A percentile compares a stretch with the other conserved stretches of the same genome.
These are phyloP conservation scores for Xestia xanthographa DNA, from an alignment of 2,888 invertebrate species.

Conservation along the genomic window DNA sequence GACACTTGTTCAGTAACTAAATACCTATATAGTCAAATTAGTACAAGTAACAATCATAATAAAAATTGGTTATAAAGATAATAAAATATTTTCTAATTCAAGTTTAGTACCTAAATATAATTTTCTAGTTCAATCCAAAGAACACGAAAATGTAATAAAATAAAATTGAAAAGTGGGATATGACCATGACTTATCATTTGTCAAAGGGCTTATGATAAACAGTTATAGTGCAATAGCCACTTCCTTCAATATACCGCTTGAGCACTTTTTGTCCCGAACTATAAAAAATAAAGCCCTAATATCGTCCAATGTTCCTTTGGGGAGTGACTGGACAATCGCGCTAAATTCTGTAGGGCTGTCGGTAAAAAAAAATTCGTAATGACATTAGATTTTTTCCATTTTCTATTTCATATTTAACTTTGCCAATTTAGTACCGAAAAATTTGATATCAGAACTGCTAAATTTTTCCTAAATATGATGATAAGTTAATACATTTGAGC, in stretches of 20 bases:
- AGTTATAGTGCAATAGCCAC: conserved; percentile 81
- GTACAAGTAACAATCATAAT: no score
- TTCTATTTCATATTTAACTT: not conserved
- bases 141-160: not conserved
- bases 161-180: conserved; percentile 20
- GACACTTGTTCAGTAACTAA: no score
- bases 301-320: conserved; percentile 90
- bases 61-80: no score
- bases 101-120: not conserved
- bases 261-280: conserved; percentile 88
- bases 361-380: not conserved
- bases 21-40: no score
- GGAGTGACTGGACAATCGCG: conserved; percentile 88
- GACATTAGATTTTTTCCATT: not conserved
- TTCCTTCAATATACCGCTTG: conserved; percentile 84
- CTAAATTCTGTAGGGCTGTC: conserved; percentile 83
- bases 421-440: not conserved
- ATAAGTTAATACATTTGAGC: not conserved
- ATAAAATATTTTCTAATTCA: no score
- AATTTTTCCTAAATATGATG: not conserved
- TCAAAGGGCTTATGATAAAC: conserved; percentile 78
- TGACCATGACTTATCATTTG: conserved; percentile 42
- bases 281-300: conserved; percentile 91
- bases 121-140: not conserved
- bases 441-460: not conserved